phyloP scores from a whole-genome alignment of 1,140 invertebrate genomes.

The Sarcophaga bullata region DNA sequence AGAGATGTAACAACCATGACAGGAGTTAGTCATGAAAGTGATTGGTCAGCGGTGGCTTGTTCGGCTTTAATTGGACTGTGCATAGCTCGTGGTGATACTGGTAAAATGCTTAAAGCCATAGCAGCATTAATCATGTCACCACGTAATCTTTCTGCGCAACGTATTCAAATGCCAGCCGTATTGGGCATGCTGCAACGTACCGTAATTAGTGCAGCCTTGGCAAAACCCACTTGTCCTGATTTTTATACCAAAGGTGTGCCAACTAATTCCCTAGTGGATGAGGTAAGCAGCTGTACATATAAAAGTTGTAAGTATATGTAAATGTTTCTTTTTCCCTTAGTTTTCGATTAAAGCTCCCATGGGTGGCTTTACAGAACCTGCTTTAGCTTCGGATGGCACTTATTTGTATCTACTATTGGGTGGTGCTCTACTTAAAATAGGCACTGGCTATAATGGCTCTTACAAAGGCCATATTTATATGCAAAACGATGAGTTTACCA shows the following conservation, averaged over 20 bases:
- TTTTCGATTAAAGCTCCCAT: conserved; percentile 52
- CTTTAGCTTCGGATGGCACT: conserved; percentile 87
- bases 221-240: conserved; percentile 83
- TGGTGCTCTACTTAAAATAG: conserved; percentile 87
- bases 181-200: conserved; percentile 88
- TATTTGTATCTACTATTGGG: conserved; percentile 86
- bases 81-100: conserved; percentile 93
- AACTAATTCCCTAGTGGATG: conserved; percentile 77
- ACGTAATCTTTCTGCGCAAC: conserved; percentile 78
- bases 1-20: conserved; percentile 65
- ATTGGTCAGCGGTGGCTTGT: conserved; percentile 86
- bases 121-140: conserved; percentile 90
- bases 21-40: conserved; percentile 68
- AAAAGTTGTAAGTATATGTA: background rate
- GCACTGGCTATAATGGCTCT: conserved; percentile 91
- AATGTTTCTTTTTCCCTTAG: conserved; percentile 44
- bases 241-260: conserved; percentile 91
- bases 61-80: conserved; percentile 90
- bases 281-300: conserved; percentile 67
- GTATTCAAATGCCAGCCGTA: conserved; percentile 88
- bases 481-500: conserved; percentile 80
- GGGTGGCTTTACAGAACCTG: conserved; percentile 62
- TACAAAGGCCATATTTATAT: conserved; percentile 87
- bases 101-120: conserved; percentile 86
- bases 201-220: conserved; percentile 87